Evolutionary conservation across 1,140 invertebrate genomes (phyloP).

Genomic region (Procambarus clarkii): DNA sequence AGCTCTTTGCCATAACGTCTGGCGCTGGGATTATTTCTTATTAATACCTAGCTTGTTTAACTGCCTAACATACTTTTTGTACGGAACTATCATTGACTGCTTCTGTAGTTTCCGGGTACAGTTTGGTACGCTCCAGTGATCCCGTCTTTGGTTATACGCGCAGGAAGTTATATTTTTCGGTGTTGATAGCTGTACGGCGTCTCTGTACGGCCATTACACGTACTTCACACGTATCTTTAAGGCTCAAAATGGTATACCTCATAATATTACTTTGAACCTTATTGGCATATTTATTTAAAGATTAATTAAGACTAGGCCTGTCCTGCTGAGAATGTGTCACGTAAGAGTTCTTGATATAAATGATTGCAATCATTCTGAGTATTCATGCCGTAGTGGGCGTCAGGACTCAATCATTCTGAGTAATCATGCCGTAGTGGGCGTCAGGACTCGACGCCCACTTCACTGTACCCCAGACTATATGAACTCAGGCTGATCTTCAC

Average conservation of each 20-base stretch:
- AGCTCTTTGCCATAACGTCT: slow-evolving; percentile 7
- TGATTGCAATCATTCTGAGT: slow-evolving; percentile 29
- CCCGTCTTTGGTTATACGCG: too few relatives aligned
- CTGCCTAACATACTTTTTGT: not conserved
- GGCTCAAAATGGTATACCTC: slow-evolving; percentile 13
- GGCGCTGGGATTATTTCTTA: slow-evolving; percentile 13
- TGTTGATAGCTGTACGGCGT: slow-evolving; percentile 6
- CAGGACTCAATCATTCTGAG: not conserved
- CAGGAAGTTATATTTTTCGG: not conserved
- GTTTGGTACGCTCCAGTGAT: too few relatives aligned
- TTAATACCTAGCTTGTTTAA: not conserved
- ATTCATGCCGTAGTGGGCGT: slow-evolving; percentile 22
- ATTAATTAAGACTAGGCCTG: slow-evolving; percentile 46
- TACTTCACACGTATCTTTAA: slow-evolving; percentile 44
- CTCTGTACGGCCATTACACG: slow-evolving; percentile 36
- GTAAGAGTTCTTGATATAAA: slow-evolving; percentile 21
- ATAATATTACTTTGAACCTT: not conserved
- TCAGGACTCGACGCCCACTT: not conserved
- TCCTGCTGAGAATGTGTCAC: slow-evolving; percentile 33
- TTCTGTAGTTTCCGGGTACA: not conserved
- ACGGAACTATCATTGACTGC: not conserved
- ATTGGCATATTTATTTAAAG: slow-evolving; percentile 14
- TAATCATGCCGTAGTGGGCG: slow-evolving; percentile 28
- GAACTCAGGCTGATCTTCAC: not conserved
- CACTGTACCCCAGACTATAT: not conserved